Base-by-base conservation (phyloP, 2,113 vertebrate species). In the Syngnathus scovelli region DNA sequence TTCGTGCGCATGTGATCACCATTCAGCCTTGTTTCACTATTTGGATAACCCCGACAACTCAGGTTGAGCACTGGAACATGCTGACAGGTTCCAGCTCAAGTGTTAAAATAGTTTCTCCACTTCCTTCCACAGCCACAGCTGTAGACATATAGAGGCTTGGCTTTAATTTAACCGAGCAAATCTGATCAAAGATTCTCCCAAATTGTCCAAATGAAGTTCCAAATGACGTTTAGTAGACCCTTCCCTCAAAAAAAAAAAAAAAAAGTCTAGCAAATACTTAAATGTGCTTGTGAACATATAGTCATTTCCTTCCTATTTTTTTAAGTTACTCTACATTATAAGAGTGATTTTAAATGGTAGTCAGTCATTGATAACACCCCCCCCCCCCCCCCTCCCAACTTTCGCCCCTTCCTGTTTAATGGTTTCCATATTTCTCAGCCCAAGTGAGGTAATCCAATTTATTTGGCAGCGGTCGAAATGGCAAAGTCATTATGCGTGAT, bases 401-500 rank as follows among this genome's bases (percentile, higher is more conserved):
- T 2, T 13, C 49, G 1, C 19, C 49, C 79, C 70, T 36, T 55
- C 27, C 71, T 37, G 66, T 83, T 83, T 91, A 91, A 91, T 87
- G 87, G 85, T 75, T 89, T 89, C 89, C 91, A 91, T 82, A 82
- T 87, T 87, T 83, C 83, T 80, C 56, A n/a, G 70, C 12, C 73
- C 63, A 68, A 75, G 88, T 91, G 91, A 92, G 84, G 90, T 91
- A 88, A 89, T 86, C 83, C 60, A 68, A 68, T 71, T 76, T 84
- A 85, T 86, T 85, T 82, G 78, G 80, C 64, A 62, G 61, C 67
- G 49, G 48, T 39, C 64, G 64, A 79, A 86, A 78, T 68, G 56
- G 79, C 64, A 63, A 71, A 82, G 77, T 71, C 79, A 89, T 90
- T 90, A 88, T 75, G 70, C 84, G 72, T 85, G 72, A 86, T 88